phyloP scores from a whole-genome alignment of 2,113 vertebrate genomes.

The Tenebrosternarchus preto region DNA sequence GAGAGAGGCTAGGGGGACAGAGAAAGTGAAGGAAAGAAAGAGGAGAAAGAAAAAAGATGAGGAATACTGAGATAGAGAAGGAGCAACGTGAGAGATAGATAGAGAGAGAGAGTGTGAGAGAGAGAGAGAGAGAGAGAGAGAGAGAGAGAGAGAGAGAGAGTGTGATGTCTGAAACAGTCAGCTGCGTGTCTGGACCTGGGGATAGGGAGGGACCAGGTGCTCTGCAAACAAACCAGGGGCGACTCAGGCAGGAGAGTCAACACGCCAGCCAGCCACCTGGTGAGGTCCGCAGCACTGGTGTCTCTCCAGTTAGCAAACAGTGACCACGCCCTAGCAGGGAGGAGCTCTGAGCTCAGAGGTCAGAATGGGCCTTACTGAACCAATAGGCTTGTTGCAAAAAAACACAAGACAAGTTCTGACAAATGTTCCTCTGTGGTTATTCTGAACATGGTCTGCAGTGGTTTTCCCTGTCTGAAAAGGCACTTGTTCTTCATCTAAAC shows the following conservation, averaged over 20 bases:
- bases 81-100: not conserved
- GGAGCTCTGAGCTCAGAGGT: not conserved
- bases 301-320: slow-evolving; percentile 21
- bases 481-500: too few relatives aligned
- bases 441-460: too few relatives aligned
- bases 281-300: slow-evolving; percentile 21
- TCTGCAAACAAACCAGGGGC: slow-evolving; percentile 52
- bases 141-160: slow-evolving; percentile 31
- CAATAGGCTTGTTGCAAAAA: not conserved
- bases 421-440: not conserved
- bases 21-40: slow-evolving; percentile 24
- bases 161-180: slow-evolving; percentile 38
- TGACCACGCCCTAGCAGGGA: slow-evolving; percentile 4
- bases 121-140: slow-evolving; percentile 16
- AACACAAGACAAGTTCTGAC: too few relatives aligned
- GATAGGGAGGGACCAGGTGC: slow-evolving; percentile 45
- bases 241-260: slow-evolving; percentile 41
- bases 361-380: not conserved
- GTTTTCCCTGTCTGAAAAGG: too few relatives aligned
- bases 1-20: too few relatives aligned
- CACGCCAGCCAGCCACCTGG: slow-evolving; percentile 49
- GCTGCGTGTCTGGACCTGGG: slow-evolving; percentile 51
- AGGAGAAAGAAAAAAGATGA: too few relatives aligned
- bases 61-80: slow-evolving; percentile 30
- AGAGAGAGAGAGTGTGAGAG: not conserved